These are phyloP conservation scores for Autographa pulchrina DNA, from an alignment of 2,888 invertebrate species.

Conservation along the genomic window DNA sequence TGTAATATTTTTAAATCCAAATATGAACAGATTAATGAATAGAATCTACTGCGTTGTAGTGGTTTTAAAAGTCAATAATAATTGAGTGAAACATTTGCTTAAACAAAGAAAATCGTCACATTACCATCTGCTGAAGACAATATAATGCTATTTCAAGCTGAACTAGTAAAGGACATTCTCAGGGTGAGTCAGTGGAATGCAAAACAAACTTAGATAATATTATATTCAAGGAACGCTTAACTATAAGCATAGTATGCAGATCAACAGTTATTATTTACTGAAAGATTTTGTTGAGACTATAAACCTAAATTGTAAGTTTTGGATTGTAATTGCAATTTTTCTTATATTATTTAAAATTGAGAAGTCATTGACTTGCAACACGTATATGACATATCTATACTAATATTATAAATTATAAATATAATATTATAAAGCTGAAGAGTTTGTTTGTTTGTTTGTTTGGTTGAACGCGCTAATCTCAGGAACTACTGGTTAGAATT, in stretches of 20 bases:
- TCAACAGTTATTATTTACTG: background rate
- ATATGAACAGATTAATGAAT: no score
- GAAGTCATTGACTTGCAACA: no score
- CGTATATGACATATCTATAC: no score
- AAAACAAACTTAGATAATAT: background rate
- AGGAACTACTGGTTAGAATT: no score
- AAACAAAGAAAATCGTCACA: background rate
- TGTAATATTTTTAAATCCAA: no score
- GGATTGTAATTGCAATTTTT: no score
- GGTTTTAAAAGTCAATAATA: background rate
- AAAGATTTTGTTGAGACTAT: background rate
- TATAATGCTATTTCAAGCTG: background rate
- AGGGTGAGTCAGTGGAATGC: slow-evolving; percentile 4
- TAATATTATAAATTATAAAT: no score
- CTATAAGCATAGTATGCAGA: background rate
- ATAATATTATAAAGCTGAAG: no score
- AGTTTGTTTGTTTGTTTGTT: no score
- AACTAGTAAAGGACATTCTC: background rate
- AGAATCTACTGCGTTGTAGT: background rate
- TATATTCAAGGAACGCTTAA: background rate
- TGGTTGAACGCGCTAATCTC: no score
- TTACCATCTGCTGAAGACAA: background rate
- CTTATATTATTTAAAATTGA: no score
- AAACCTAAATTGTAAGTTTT: no score
- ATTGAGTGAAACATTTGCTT: background rate